Conservation (phyloP, 2,113 vertebrate species). For the Malurus cyaneus region DNA sequence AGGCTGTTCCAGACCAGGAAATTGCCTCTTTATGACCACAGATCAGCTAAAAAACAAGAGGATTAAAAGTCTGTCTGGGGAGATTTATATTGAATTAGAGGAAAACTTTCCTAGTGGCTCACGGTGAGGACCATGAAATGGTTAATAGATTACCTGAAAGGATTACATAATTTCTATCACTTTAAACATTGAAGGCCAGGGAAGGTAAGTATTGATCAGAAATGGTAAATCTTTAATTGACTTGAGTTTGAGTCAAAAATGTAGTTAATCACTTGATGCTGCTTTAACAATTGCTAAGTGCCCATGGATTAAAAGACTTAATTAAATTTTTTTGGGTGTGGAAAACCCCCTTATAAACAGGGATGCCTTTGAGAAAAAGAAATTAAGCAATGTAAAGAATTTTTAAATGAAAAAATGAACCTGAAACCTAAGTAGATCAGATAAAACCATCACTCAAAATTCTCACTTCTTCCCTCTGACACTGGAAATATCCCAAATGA, state of each 20-base stretch:
- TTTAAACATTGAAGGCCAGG: neutral
- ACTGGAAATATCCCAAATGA: neutral
- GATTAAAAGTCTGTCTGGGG: neutral
- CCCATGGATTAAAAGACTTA: neutral
- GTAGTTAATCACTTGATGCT: neutral
- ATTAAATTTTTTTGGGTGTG: neutral
- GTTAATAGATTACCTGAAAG: neutral
- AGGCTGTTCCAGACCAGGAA: neutral
- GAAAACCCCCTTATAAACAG: neutral
- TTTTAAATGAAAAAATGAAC: neutral
- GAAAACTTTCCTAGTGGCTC: neutral
- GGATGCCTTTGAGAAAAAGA: neutral
- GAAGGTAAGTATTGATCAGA: neutral
- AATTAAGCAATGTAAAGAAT: neutral
- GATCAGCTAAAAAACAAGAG: neutral
- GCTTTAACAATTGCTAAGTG: neutral
- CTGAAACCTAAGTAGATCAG: neutral
- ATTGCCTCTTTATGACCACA: neutral
- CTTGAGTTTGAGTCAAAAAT: neutral
- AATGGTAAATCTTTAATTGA: neutral
- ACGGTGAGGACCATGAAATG: neutral
- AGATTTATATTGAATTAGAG: neutral
- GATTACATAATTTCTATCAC: neutral
- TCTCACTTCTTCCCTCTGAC: neutral
- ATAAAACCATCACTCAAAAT: neutral